These are phyloP conservation scores for Stylophora pistillata DNA, from an alignment of 64 coral and sea anemone genomes.

Conservation along the genomic window DNA sequence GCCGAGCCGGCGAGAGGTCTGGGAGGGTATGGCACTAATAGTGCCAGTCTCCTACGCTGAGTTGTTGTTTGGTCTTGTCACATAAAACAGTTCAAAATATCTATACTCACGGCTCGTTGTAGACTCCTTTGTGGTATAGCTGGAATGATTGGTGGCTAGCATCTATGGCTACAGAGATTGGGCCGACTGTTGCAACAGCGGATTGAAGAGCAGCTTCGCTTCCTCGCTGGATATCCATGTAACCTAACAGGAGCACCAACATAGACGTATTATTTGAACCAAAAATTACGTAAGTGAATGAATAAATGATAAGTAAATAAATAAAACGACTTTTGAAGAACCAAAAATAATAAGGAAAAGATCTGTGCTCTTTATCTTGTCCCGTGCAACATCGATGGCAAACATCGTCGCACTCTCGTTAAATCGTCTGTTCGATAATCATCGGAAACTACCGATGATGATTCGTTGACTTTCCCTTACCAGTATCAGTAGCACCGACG, in stretches of 20 bases:
- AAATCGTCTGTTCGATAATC: neutral
- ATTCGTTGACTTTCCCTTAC: neutral
- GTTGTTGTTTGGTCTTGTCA: neutral
- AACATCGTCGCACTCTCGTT: neutral
- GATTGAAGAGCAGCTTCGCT: conserved; percentile 54
- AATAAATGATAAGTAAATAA: neutral
- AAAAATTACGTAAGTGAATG: neutral
- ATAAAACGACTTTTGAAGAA: neutral
- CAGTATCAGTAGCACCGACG: conserved; percentile 68
- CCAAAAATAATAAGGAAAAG: no score
- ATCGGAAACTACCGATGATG: neutral
- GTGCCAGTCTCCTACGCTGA: neutral
- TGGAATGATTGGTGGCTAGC: conserved; percentile 75
- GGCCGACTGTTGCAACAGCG: conserved; percentile 71
- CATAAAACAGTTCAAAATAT: neutral
- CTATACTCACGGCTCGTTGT: conserved; percentile 60
- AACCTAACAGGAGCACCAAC: conserved; percentile 40
- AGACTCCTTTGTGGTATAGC: conserved; percentile 68
- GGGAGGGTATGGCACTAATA: neutral
- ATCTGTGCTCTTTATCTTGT: no score
- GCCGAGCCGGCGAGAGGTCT: neutral
- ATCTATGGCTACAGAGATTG: conserved; percentile 73
- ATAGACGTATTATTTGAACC: neutral
- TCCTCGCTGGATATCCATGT: conserved; percentile 15
- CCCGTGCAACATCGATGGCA: no score